These are phyloP conservation scores for Venturia canescens DNA, from an alignment of 1,140 invertebrate species.

Conservation along the genomic window DNA sequence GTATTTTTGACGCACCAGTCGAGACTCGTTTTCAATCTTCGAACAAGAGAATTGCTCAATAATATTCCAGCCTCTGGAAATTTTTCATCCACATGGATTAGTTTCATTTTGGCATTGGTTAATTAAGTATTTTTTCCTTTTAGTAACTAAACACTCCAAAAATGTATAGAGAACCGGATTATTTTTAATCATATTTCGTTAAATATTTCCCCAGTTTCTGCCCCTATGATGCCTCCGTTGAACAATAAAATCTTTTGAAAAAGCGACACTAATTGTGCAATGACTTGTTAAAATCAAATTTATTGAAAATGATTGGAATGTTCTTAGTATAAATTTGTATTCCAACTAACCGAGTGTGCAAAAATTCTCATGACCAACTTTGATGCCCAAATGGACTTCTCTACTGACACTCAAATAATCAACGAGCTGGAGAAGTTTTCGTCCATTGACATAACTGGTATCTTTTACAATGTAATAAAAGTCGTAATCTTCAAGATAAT, in stretches of 20 bases:
- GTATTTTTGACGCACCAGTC: slow-evolving; percentile 93
- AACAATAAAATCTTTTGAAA: too few relatives aligned
- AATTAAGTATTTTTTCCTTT: too few relatives aligned
- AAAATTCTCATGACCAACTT: slow-evolving; percentile 75
- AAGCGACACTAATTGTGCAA: too few relatives aligned
- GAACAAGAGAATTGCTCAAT: slow-evolving; percentile 86
- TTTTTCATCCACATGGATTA: not conserved
- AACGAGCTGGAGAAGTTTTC: slow-evolving; percentile 82
- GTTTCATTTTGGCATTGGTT: too few relatives aligned
- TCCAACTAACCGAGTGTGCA: slow-evolving; percentile 81
- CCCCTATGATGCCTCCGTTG: too few relatives aligned
- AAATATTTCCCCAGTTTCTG: too few relatives aligned
- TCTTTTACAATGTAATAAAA: slow-evolving; percentile 93
- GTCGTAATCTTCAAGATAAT: slow-evolving; percentile 92
- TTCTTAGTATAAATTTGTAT: not conserved
- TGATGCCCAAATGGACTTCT: slow-evolving; percentile 86
- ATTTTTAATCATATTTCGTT: too few relatives aligned
- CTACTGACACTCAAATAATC: slow-evolving; percentile 88
- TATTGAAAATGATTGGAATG: too few relatives aligned
- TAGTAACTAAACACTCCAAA: too few relatives aligned
- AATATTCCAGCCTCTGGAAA: slow-evolving; percentile 84
- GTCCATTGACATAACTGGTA: slow-evolving; percentile 86
- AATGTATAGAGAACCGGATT: too few relatives aligned
- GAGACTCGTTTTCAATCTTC: slow-evolving; percentile 83
- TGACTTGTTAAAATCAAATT: too few relatives aligned